phyloP scores from a whole-genome alignment of 2,113 vertebrate genomes.

The Gobiocypris rarus region DNA sequence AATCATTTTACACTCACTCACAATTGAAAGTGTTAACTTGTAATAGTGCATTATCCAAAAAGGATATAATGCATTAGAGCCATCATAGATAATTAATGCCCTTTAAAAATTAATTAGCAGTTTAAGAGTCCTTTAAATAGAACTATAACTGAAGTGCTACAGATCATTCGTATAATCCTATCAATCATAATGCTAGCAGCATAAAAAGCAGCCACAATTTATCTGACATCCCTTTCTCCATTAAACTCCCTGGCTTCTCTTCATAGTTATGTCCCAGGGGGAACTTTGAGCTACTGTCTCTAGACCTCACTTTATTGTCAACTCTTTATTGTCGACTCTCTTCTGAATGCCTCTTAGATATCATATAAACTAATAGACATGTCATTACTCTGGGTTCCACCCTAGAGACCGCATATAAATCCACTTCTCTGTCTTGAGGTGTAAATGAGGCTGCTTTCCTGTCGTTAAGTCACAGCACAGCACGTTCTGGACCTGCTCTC shows the following conservation, averaged over 20 bases:
- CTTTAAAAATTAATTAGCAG: not conserved
- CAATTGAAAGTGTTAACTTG: not conserved
- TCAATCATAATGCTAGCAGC: not conserved
- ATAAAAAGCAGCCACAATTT: not conserved
- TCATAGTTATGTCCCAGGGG: slow-evolving; percentile 2
- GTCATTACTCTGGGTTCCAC: slow-evolving; percentile 21
- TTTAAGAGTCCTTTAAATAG: slow-evolving; percentile 5
- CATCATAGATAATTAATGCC: not conserved
- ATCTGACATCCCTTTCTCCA: not conserved
- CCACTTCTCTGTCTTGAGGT: slow-evolving; percentile 20
- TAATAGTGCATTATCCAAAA: slow-evolving; percentile 3
- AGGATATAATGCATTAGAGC: not conserved
- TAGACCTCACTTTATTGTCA: not conserved
- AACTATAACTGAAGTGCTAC: not conserved
- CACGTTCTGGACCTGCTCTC: slow-evolving; percentile 14
- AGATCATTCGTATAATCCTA: not conserved
- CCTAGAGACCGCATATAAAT: slow-evolving; percentile 6
- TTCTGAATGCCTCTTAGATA: not conserved
- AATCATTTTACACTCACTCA: not conserved
- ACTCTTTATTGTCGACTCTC: not conserved
- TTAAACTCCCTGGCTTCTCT: slow-evolving; percentile 14
- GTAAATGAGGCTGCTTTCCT: slow-evolving; percentile 20
- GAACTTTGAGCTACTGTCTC: slow-evolving; percentile 8
- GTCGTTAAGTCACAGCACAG: not conserved
- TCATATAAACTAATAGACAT: slow-evolving; percentile 2